phyloP scores from a whole-genome alignment of 2,888 invertebrate species.

The Brachypterus glaber region DNA sequence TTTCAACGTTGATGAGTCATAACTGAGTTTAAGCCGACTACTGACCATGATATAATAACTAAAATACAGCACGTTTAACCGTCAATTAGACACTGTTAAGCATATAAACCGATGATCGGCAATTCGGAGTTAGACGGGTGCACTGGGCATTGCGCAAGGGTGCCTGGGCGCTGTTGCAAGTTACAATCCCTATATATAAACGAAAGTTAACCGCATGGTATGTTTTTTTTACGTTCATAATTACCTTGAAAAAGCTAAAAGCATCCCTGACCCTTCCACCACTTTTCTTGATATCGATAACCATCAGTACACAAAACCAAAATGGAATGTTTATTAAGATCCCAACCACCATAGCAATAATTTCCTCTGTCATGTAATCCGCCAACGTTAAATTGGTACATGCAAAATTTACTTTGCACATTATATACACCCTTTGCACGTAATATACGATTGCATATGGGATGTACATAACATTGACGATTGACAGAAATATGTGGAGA shows the following conservation, averaged over 20 bases:
- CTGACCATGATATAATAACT: no score
- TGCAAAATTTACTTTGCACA: constrained; percentile 59
- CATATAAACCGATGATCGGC: no score
- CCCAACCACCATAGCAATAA: constrained; percentile 56
- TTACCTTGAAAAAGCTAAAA: constrained; percentile 38
- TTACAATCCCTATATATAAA: no score
- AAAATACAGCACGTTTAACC: no score
- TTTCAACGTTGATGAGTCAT: no score
- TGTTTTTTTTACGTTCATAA: constrained; percentile 6
- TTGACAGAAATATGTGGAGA: constrained; percentile 62
- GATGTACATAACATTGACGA: constrained; percentile 70
- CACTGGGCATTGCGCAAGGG: no score
- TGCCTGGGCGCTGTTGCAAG: no score
- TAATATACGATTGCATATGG: constrained; percentile 77
- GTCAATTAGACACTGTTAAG: no score
- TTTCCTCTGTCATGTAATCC: constrained; percentile 63
- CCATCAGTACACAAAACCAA: constrained; percentile 52
- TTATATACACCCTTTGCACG: constrained; percentile 65
- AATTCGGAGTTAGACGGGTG: no score
- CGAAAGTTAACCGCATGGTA: no score
- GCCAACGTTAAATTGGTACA: constrained; percentile 53
- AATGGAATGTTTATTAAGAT: constrained; percentile 60
- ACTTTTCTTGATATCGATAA: constrained; percentile 59
- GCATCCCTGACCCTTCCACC: constrained; percentile 50
- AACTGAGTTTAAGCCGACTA: no score